phyloP scores from a whole-genome alignment of 2,113 vertebrate species.

The Pteruthius melanotis region DNA sequence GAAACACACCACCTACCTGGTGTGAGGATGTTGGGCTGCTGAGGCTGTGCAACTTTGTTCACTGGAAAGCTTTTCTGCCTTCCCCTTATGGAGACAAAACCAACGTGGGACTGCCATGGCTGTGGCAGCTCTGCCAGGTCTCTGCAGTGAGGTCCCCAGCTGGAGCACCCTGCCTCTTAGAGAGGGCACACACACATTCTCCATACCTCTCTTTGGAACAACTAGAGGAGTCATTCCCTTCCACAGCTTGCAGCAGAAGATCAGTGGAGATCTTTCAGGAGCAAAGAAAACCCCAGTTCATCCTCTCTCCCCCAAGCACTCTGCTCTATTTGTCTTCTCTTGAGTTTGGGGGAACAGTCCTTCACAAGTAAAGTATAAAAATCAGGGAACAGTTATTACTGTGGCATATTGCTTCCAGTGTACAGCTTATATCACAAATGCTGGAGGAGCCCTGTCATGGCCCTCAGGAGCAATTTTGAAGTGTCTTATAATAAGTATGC shows the following conservation, averaged over 20 bases:
- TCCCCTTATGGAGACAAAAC: background rate
- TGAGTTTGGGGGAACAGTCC: background rate
- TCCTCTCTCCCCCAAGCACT: background rate
- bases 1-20: background rate
- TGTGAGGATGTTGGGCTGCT: background rate
- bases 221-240: rapidly evolving
- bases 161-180: background rate
- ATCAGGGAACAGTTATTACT: background rate
- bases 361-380: background rate
- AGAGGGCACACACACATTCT: rapidly evolving
- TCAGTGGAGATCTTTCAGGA: background rate
- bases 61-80: background rate
- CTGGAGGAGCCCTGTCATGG: background rate
- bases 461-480: background rate
- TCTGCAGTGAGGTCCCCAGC: background rate
- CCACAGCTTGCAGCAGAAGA: background rate
- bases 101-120: rapidly evolving
- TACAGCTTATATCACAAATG: background rate
- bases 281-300: background rate
- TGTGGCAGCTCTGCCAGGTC: background rate
- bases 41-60: rapidly evolving
- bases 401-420: background rate
- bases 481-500: background rate
- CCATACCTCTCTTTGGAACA: background rate
- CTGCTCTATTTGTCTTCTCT: background rate